Conservation (phyloP, 2,113 vertebrate genomes). For the Salvelinus namaycush region DNA sequence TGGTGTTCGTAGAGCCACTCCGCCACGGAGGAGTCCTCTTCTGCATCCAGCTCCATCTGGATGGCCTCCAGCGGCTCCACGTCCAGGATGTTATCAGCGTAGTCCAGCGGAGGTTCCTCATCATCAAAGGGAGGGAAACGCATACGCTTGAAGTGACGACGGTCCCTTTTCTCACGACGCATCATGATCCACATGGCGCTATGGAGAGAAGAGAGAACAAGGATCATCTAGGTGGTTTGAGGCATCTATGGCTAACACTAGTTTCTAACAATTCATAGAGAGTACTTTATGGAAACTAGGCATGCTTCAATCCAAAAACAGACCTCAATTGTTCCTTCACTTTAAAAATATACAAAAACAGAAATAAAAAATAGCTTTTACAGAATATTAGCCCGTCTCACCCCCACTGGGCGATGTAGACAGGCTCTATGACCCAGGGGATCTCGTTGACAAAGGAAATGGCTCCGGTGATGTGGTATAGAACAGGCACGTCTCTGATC, state of each 20-base stretch:
- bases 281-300: neutral
- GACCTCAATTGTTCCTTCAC: no score
- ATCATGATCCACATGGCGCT: slow-evolving; percentile 99
- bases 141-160: slow-evolving; percentile 98
- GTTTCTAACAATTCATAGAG: no score
- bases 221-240: neutral
- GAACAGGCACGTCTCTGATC: slow-evolving; percentile 92
- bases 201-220: neutral
- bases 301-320: no score
- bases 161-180: slow-evolving; percentile 95
- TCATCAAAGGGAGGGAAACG: slow-evolving; percentile 97
- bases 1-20: slow-evolving; percentile 99
- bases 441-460: slow-evolving; percentile 99
- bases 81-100: slow-evolving; percentile 97
- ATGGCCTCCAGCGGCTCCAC: slow-evolving; percentile 97
- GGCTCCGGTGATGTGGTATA: slow-evolving; percentile 97
- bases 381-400: slow-evolving; percentile 60
- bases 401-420: slow-evolving; percentile 99
- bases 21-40: slow-evolving; percentile 89
- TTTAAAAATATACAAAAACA: slow-evolving; percentile 77
- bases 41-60: slow-evolving; percentile 93
- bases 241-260: no score
- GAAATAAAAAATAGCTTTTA: neutral
- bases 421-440: slow-evolving; percentile 97
- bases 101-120: slow-evolving; percentile 95